Percentiles rank a stretch among this genome's conserved stretches.
These are phyloP conservation scores for Sebastes wilsoni DNA, from an alignment of 2,797 vertebrate genomes.

Conservation along the genomic window DNA sequence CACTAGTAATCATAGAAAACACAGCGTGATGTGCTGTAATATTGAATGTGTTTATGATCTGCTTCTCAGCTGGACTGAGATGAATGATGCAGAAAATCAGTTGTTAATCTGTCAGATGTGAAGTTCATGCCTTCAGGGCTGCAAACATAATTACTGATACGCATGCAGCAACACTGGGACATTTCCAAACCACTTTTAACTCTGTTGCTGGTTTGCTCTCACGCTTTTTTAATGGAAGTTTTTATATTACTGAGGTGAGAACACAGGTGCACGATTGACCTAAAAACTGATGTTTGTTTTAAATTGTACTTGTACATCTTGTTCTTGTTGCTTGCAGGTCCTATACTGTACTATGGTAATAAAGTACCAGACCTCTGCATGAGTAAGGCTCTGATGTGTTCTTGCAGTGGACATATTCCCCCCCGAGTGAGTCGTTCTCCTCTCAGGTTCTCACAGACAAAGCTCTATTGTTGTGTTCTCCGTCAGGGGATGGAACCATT, in stretches of 20 bases:
- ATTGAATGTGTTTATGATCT: not conserved
- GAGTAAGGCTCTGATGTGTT: conserved; percentile 29
- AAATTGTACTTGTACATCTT: not conserved
- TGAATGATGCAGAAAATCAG: conserved; percentile 10
- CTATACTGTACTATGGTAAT: conserved; percentile 26
- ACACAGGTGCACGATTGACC: not conserved
- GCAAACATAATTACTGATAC: conserved; percentile 15
- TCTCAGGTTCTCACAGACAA: conserved; percentile 61
- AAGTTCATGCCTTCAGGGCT: conserved; percentile 10
- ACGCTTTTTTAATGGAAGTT: conserved; percentile 1
- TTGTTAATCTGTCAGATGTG: not conserved
- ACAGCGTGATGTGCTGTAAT: not conserved
- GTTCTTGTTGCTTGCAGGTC: not conserved
- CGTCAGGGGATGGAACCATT: conserved; percentile 57
- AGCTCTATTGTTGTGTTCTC: conserved; percentile 65
- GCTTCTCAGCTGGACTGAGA: conserved; percentile 37
- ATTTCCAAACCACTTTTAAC: conserved; percentile 11
- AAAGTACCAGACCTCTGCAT: conserved; percentile 20
- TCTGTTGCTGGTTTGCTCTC: not conserved
- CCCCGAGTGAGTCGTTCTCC: conserved; percentile 34
- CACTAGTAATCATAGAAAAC: not conserved
- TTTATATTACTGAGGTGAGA: not conserved
- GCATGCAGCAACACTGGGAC: conserved; percentile 18
- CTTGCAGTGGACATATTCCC: conserved; percentile 15
- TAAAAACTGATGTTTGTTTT: not conserved